Base-by-base conservation (phyloP, 2,113 vertebrate species). In the Ophthalmolycus amberensis region DNA sequence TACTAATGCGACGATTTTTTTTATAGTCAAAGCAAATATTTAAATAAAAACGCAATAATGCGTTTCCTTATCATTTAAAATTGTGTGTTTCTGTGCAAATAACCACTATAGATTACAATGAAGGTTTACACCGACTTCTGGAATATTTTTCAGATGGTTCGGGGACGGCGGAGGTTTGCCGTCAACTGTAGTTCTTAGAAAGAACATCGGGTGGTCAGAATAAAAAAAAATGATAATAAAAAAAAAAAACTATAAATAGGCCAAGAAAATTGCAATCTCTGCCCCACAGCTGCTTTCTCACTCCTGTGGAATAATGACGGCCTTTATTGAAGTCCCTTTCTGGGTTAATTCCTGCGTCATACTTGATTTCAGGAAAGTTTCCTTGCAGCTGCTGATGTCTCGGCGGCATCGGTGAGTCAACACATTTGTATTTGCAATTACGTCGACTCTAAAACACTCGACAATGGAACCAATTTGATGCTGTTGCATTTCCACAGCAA, bases 401-500 rank as follows among this genome's bases (percentile, higher is more conserved):
- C 27, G 6, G 18, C 37, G 14, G 25, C 60, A 46, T 29, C 18
- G 6, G 2, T 82, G 82, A 77, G 40, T 84, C 78, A 72, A 52
- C 75, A 56, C 54, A 56, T 44, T 76, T 40, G 34, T 66, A 71
- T 75, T 81, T 71, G 69, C 20, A 71, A 70, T 77, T 64, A 44
- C 34, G 62, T 78, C 37, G 32, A 70, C 73, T 67, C 59, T 32
- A 25, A 88, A 71, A 52, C 37, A 74, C 74, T 15, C 54, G 40
- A 79, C n/a, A 77, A 79, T 3, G 38, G 20, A 78, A 70, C 34
- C 82, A 82, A 38, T 80, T 66, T 81, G 64, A 86, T 69, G 37
- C 60, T 8, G 40, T 52, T 34, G n/a, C 46, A 90, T 93, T 93
- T 91, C 91, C 89, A 92, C 60, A 81, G 93, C 90, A 94, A 93